Base-by-base conservation (phyloP, 2,113 vertebrate species). In the Cinclus mexicanus region DNA sequence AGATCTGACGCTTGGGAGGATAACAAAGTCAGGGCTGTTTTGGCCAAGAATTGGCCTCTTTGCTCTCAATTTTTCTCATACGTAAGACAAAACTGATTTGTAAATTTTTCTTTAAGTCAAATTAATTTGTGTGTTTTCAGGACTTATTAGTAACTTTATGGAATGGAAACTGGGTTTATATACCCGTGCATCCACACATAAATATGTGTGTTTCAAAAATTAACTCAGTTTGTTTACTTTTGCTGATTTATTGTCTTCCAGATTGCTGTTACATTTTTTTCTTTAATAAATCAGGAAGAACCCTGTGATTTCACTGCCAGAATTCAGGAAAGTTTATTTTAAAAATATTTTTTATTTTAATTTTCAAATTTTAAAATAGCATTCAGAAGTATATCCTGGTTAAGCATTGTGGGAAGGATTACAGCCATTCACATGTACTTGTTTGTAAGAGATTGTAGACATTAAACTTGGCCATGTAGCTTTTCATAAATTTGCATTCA, bases 151-250 rank as follows among this genome's bases (percentile, higher is more conserved):
- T 49, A 55, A 11, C 11, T 33, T 69, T 44, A 31, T 56, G 26
- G 31, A 52, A 14, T 47, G 22, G 52, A n/a, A 63, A 31, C 17
- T 24, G 9, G 2, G 2, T 57, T 46, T 79, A 6, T 49, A 2
- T 82, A 24, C 10, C 3, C 0, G 1, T 41, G 3, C 2, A 11
- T 61, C 8, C 39, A 23, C 29, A 29, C 6, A 18, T 5, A 53
- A 71, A 46, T 57, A 16, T 6, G 2, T 56, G 19, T 41, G 2
- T 31, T 84, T 82, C 12, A 1, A 46, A 55, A 74, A 52, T 19
- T 2, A 47, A 12, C 4, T 41, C 28, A 17, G 29, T 61, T 64
- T 74, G 12, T 76, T 92, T 80, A n/a, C 5, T 6, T 33, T 57
- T 81, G 12, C 33, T 39, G 49, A 21, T 39, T 69, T 25, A 86